Percentiles rank a stretch among this genome's conserved stretches.
These are phyloP conservation scores for Martes martes DNA, from an alignment of 2,113 vertebrate genomes.

Conservation along the genomic window DNA sequence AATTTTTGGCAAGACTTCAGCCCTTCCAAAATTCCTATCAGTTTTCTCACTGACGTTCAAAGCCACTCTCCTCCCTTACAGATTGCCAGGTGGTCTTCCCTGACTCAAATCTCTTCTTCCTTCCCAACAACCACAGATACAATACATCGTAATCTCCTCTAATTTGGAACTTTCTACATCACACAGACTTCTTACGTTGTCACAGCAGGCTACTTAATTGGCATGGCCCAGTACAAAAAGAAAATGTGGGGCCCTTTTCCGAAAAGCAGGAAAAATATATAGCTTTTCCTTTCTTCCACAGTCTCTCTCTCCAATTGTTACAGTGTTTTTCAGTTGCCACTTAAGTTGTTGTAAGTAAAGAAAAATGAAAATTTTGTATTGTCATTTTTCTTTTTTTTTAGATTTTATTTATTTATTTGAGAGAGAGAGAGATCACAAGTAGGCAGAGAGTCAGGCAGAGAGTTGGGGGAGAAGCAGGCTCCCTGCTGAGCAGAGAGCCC, in stretches of 20 bases:
- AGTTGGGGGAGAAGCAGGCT: too few species aligned
- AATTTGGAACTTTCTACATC: background rate
- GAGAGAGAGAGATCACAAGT: too few species aligned
- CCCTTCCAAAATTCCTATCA: background rate
- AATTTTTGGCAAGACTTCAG: background rate
- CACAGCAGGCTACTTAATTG: background rate
- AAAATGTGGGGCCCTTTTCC: background rate
- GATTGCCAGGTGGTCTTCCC: background rate
- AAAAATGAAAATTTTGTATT: background rate
- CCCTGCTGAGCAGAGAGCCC: too few species aligned
- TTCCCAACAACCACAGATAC: background rate
- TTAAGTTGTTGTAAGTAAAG: background rate
- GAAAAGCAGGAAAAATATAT: background rate
- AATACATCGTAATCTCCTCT: background rate
- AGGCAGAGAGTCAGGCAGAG: too few species aligned
- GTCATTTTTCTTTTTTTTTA: background rate
- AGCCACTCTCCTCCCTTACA: background rate
- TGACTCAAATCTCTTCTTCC: background rate
- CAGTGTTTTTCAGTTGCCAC: background rate
- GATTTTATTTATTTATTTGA: too few species aligned
- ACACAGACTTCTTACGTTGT: background rate
- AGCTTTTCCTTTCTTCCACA: background rate
- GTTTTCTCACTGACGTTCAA: background rate
- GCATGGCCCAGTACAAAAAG: background rate
- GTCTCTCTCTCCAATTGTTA: background rate